Base-by-base conservation (phyloP, 2,113 vertebrate genomes). In the Boulengerochromis microlepis region DNA sequence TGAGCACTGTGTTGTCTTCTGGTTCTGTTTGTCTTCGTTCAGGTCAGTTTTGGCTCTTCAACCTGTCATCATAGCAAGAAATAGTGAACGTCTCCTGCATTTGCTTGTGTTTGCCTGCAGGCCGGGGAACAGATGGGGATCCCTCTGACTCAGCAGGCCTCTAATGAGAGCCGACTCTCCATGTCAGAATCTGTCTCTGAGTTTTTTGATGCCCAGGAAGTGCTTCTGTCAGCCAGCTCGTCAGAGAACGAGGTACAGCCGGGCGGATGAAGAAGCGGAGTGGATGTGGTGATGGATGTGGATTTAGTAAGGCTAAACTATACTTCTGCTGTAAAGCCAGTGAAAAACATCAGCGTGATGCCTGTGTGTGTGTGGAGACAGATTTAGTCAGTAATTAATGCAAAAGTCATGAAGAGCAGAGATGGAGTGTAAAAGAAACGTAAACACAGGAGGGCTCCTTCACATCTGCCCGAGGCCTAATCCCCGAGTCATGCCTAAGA, bases 111-210 rank as follows among this genome's bases (percentile, higher is more conserved):
- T 88, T 90, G 66, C 88, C 90, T 82, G 45, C 96, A 99, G 98
- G 92, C 96, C 0, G 95, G 96, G 59, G 98, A 99, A 93, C 97
- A 98, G 95, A 98, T 98, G 91, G 97, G 93, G 91, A 97, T 99
- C 95, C 99, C 99, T 84, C 94, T 99, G 89, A 98, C 98, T 89
- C 98, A 99, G 95, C 98, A 99, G 97, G 97, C 98, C 92, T 97
- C 98, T 94, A 98, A 99, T 86, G 99, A 99, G 96, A 99, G 99
- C 94, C 97, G 98, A 90, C 97, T 99, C 80, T 99, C 99, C 94
- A 99, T 99, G 98, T 99, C 99, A 11, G 99, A 99, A 95, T 99
- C 99, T 0, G 97, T 99, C 88, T 99, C 99, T 1, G 99, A 99
- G 96, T 99, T 99, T 96, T 99, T 99, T 82, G 99, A 99, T 64